A percentile compares a stretch with the other conserved stretches of the same genome.
These are phyloP conservation scores for Chamaea fasciata DNA, from an alignment of 2,113 vertebrate genomes.

Conservation along the genomic window DNA sequence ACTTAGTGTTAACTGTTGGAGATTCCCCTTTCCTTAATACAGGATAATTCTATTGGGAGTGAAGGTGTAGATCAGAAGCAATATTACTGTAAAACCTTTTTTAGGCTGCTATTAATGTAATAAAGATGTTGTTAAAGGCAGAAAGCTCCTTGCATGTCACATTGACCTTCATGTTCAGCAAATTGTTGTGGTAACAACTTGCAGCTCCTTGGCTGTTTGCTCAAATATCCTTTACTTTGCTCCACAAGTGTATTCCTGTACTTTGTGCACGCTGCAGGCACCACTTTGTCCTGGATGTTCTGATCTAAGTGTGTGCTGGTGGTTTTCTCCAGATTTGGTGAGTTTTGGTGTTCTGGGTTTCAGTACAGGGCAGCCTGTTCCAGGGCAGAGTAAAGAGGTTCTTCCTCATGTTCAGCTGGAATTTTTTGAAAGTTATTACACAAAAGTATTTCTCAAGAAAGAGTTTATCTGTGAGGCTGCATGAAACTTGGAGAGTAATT, in stretches of 20 bases:
- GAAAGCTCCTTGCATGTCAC: not conserved
- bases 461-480: not conserved
- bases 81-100: not conserved
- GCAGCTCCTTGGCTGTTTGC: not conserved
- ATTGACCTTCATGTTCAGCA: not conserved
- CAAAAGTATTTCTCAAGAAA: not conserved
- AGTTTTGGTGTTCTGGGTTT: not conserved
- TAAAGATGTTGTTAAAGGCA: not conserved
- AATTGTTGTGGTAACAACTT: not conserved
- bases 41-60: not conserved
- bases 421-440: not conserved
- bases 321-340: not conserved
- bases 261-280: not conserved
- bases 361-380: no score
- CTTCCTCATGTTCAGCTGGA: not conserved
- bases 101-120: not conserved
- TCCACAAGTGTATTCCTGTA: not conserved
- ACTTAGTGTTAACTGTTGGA: not conserved
- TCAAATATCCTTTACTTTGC: not conserved
- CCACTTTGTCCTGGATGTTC: not conserved
- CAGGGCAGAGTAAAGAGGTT: not conserved
- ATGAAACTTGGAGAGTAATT: not conserved
- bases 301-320: accelerated
- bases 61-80: not conserved
- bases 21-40: not conserved